Evolutionary conservation across 2,888 invertebrate species (phyloP).

Genomic region (Anodontia alba): DNA sequence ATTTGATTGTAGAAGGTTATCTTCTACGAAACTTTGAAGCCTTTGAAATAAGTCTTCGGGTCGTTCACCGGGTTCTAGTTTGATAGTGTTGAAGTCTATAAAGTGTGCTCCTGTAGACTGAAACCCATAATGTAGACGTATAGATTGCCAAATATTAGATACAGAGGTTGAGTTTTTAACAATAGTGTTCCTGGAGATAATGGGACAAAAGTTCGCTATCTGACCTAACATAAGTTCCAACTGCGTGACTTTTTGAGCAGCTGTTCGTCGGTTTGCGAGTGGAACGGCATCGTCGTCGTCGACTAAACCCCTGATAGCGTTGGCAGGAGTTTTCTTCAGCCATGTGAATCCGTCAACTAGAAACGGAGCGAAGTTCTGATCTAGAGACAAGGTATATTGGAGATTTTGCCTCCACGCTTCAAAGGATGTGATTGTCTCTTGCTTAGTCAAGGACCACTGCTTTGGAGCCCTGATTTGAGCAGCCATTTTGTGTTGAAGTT

Average conservation of each 20-base stretch:
- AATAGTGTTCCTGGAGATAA: slow-evolving; percentile 36
- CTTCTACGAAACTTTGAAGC: slow-evolving; percentile 49
- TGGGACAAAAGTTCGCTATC: too few species aligned
- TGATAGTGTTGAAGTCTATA: slow-evolving; percentile 21
- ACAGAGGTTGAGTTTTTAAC: slow-evolving; percentile 47
- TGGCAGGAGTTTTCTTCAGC: slow-evolving; percentile 43
- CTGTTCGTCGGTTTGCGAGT: slow-evolving; percentile 19
- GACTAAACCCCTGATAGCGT: slow-evolving; percentile 33
- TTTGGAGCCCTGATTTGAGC: slow-evolving; percentile 44
- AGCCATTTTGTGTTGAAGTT: background rate
- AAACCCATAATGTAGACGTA: slow-evolving; percentile 23
- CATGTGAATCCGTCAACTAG: slow-evolving; percentile 46
- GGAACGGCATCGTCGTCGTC: slow-evolving; percentile 46
- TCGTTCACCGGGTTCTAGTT: slow-evolving; percentile 54
- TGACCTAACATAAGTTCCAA: too few species aligned
- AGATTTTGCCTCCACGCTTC: slow-evolving; percentile 58
- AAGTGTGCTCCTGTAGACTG: too few species aligned
- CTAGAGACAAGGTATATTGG: slow-evolving; percentile 50
- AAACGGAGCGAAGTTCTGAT: slow-evolving; percentile 45
- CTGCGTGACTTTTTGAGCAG: too few species aligned
- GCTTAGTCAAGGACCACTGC: slow-evolving; percentile 61
- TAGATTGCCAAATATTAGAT: slow-evolving; percentile 39
- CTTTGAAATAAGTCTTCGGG: slow-evolving; percentile 64
- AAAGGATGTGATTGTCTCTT: slow-evolving; percentile 57
- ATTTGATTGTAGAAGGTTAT: slow-evolving; percentile 33